Evolutionary conservation across 1,140 invertebrate genomes (phyloP).

Genomic region (Musca vetustissima): DNA sequence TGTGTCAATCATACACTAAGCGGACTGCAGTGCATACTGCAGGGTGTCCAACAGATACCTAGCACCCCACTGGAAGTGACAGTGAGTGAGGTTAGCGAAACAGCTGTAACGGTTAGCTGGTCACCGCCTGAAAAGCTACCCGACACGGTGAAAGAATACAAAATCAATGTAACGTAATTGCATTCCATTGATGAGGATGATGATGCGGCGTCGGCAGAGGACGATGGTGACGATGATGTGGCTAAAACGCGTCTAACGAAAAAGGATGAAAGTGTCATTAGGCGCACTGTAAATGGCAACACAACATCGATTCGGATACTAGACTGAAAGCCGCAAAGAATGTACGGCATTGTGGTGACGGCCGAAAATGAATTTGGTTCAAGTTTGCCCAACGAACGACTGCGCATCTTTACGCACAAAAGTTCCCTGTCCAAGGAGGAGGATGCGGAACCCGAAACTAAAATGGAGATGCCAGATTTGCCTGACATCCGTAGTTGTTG

Average conservation of each 20-base stretch:
- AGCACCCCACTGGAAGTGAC: slow-evolving; percentile 69
- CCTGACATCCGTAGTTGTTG: too few species aligned
- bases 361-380: slow-evolving; percentile 73
- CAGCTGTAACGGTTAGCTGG: slow-evolving; percentile 71
- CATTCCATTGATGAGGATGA: slow-evolving; percentile 63
- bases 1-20: slow-evolving; percentile 80
- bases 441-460: slow-evolving; percentile 36
- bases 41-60: slow-evolving; percentile 77
- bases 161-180: slow-evolving; percentile 72
- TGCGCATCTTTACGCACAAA: slow-evolving; percentile 57
- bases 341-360: slow-evolving; percentile 77
- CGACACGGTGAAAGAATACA: slow-evolving; percentile 67
- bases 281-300: slow-evolving; percentile 57
- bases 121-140: slow-evolving; percentile 62
- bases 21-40: slow-evolving; percentile 77
- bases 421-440: slow-evolving; percentile 37
- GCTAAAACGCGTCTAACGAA: not conserved
- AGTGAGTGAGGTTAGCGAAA: slow-evolving; percentile 70
- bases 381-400: slow-evolving; percentile 70
- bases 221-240: slow-evolving; percentile 12
- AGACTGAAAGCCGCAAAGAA: slow-evolving; percentile 69
- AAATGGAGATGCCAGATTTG: slow-evolving; percentile 53
- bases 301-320: slow-evolving; percentile 63
- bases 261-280: slow-evolving; percentile 41
- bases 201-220: not conserved